Conservation (phyloP, 2,797 vertebrate genomes). For the Neosilurus mollespiculum region DNA sequence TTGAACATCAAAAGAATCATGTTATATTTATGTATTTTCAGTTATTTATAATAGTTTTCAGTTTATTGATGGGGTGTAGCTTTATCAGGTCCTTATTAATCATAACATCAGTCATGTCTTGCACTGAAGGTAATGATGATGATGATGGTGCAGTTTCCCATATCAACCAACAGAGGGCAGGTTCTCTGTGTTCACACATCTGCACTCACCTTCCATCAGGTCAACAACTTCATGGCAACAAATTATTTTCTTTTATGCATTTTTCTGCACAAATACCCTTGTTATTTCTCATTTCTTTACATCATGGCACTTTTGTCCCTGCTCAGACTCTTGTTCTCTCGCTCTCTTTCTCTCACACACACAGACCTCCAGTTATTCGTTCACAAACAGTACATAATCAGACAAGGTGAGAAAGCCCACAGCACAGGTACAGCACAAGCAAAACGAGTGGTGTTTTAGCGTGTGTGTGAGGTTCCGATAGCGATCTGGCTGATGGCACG, state of each 20-base stretch:
- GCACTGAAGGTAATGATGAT: no score
- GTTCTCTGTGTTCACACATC: background rate
- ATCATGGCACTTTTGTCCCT: background rate
- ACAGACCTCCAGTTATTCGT: background rate
- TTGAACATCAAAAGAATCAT: background rate
- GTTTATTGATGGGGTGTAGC: background rate
- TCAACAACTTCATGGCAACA: background rate
- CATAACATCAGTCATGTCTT: background rate
- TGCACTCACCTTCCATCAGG: background rate
- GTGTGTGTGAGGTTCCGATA: conserved; percentile 37
- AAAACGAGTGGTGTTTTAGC: conserved; percentile 45
- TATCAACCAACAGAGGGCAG: conserved; percentile 34
- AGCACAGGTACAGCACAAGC: conserved; percentile 16
- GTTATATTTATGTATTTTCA: background rate
- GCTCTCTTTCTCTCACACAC: background rate
- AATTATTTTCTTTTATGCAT: background rate
- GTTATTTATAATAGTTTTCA: background rate
- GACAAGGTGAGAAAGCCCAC: conserved; percentile 43
- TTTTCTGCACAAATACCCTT: background rate
- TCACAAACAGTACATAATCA: conserved; percentile 24
- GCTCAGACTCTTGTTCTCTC: background rate
- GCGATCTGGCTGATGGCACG: conserved; percentile 41
- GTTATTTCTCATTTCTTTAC: background rate
- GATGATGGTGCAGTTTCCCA: background rate
- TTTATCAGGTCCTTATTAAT: background rate